These are phyloP conservation scores for Hipparchia sbordonii DNA, from an alignment of 2,888 invertebrate species.

Conservation along the genomic window DNA sequence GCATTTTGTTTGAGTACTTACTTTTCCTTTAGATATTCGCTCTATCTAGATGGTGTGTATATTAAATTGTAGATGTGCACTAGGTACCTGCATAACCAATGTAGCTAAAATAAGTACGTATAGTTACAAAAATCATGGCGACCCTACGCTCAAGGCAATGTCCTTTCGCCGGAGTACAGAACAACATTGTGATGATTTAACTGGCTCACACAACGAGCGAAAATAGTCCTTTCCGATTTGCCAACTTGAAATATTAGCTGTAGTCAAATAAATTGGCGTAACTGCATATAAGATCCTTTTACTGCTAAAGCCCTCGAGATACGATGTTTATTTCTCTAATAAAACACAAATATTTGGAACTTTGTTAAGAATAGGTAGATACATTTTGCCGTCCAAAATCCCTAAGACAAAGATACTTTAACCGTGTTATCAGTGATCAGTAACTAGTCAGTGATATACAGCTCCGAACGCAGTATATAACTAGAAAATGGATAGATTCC, in stretches of 20 bases:
- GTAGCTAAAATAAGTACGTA: neutral
- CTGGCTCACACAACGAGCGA: conserved; percentile 63
- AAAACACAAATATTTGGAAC: neutral
- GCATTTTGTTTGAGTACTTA: too few species aligned
- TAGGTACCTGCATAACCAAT: neutral
- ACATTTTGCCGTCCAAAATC: neutral
- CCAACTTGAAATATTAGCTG: conserved; percentile 55
- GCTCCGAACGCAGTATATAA: too few species aligned
- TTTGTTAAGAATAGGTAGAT: neutral
- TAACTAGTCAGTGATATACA: too few species aligned
- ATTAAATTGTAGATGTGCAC: neutral
- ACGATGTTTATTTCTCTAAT: neutral
- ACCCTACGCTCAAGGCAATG: conserved; percentile 60
- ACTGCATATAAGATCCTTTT: conserved; percentile 36
- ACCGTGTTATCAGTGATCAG: too few species aligned
- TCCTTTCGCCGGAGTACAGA: conserved; percentile 61
- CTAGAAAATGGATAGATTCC: too few species aligned
- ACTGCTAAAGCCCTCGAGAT: conserved; percentile 27
- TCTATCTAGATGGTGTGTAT: neutral
- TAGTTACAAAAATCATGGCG: conserved; percentile 28
- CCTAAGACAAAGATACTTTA: too few species aligned
- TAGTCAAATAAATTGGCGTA: conserved; percentile 42
- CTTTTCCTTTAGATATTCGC: neutral
- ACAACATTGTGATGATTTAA: conserved; percentile 74
- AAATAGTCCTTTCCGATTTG: conserved; percentile 68